Percentiles rank a stretch among this genome's conserved stretches.
Conservation (phyloP, 2,888 invertebrate genomes). For the Drosophila hawaiiensis region DNA sequence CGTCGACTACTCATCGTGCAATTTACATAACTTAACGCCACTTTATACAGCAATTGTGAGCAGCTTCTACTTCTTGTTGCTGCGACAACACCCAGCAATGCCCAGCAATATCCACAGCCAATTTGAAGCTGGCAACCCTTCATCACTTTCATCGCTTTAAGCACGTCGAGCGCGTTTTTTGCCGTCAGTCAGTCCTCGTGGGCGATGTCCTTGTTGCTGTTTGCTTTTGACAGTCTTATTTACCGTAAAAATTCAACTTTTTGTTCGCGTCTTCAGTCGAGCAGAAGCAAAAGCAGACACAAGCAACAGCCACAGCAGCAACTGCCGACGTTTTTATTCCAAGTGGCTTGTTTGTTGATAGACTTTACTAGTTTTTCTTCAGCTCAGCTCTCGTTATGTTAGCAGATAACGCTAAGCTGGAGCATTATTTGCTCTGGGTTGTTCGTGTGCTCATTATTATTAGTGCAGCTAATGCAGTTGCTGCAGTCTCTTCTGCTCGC, state of each 20-base stretch:
- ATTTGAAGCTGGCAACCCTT: slow-evolving; percentile 11
- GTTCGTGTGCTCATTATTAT: background rate
- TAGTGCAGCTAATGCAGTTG: slow-evolving; percentile 13
- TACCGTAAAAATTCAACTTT: slow-evolving; percentile 68
- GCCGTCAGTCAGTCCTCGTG: slow-evolving; percentile 27
- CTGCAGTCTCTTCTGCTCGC: too few relatives aligned
- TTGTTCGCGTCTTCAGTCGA: slow-evolving; percentile 29
- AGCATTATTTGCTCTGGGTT: background rate
- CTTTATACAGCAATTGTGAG: slow-evolving; percentile 32
- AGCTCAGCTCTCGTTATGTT: slow-evolving; percentile 10
- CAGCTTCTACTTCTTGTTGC: too few relatives aligned
- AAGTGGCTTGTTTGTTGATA: slow-evolving; percentile 72
- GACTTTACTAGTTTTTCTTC: slow-evolving; percentile 55
- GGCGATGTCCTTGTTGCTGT: slow-evolving; percentile 48
- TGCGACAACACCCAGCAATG: background rate
- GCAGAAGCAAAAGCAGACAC: slow-evolving; percentile 1
- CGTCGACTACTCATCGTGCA: slow-evolving; percentile 40
- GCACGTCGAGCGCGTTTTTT: slow-evolving; percentile 1
- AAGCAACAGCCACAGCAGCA: slow-evolving; percentile 7
- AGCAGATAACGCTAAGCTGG: background rate
- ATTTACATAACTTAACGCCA: slow-evolving; percentile 65
- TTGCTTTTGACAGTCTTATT: slow-evolving; percentile 56
- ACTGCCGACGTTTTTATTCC: slow-evolving; percentile 36
- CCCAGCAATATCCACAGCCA: background rate
- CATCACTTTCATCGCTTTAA: slow-evolving; percentile 6